phyloP scores from a whole-genome alignment of 1,140 invertebrate species.

The Caerostris darwini region DNA sequence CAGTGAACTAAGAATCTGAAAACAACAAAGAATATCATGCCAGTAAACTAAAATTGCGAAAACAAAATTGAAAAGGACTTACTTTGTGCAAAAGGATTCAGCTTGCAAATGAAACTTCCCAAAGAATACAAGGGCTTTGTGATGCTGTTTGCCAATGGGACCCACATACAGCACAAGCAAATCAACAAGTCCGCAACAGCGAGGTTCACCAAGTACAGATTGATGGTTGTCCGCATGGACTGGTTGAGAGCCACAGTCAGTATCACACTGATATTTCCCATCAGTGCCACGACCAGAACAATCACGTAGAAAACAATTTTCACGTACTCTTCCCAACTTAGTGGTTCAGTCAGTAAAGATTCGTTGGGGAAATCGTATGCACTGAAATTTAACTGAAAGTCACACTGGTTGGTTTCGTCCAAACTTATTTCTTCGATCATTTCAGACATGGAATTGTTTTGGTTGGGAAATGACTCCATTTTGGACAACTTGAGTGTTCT shows the following conservation, averaged over 20 bases:
- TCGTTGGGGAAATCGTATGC: slow-evolving; percentile 67
- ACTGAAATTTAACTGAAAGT: slow-evolving; percentile 79
- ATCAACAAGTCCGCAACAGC: slow-evolving; percentile 82
- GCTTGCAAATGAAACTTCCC: slow-evolving; percentile 83
- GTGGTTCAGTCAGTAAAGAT: slow-evolving; percentile 76
- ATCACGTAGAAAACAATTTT: slow-evolving; percentile 81
- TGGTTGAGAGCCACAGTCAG: slow-evolving; percentile 83
- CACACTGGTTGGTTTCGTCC: background rate
- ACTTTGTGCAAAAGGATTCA: slow-evolving; percentile 84
- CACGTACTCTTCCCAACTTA: slow-evolving; percentile 80
- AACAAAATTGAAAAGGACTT: slow-evolving; percentile 78
- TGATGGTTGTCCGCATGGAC: slow-evolving; percentile 81
- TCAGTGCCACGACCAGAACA: slow-evolving; percentile 80
- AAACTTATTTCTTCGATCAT: slow-evolving; percentile 20
- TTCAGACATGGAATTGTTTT: background rate
- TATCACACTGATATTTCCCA: slow-evolving; percentile 84
- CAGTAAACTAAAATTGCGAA: too few relatives aligned
- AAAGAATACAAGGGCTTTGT: slow-evolving; percentile 81
- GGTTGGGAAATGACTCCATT: background rate
- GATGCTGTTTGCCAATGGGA: slow-evolving; percentile 82
- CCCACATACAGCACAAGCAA: slow-evolving; percentile 83
- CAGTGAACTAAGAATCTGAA: too few relatives aligned
- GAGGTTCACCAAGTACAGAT: slow-evolving; percentile 82
- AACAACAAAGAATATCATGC: too few relatives aligned
- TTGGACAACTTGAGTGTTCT: background rate